Evolutionary conservation across 2,113 vertebrate species (phyloP), one percentile per base, ranked within the genome.

Genomic region (Talpa occidentalis): DNA sequence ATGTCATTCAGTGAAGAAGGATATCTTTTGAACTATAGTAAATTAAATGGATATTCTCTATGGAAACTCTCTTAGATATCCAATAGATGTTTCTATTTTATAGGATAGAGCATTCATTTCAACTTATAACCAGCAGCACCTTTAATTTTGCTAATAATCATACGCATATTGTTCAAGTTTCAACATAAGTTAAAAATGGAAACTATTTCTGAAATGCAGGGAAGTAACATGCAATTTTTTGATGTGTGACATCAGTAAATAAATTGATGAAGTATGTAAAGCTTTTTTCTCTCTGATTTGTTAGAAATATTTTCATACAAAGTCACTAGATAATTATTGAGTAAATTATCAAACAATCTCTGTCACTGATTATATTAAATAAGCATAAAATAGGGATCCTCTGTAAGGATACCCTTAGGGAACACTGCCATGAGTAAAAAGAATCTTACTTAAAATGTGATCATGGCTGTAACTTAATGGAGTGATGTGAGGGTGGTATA

Each of bases 1-100:
- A 97, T 98, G 98, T 98, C 97, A 97, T 98, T 98, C 98, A 98
- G 96, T 98, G 99, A 98, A 98, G 98, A 98, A 98, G 97, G 98
- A 96, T 98, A 96, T 97, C 95, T 96, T 98, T 97, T 98, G 97
- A 98, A 98, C 96, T 97, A 95, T 95, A 96, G 89, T 84, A 98
- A 98, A 97, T 98, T 95, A 97, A 97, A 86, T 97, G 94, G 88
- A 90, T 91, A 91, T 96, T 98, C 96, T 97, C 83, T 82, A 83
- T 2, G 35, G 84, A 90, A 93, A 72, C 59, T 93, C 80, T 97
- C 96, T 95, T 94, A 96, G 73, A 66, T 92, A 91, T 95, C 85
- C 92, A 69, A 91, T 96, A 93, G 49, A 85, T 89, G 79, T 97
- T 95, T 98, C 86, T 96, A 74, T 82, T 97, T 95, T 96, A 96